Evolutionary conservation across 2,888 invertebrate genomes (phyloP).

Genomic region (Aleiodes leptofemur): DNA sequence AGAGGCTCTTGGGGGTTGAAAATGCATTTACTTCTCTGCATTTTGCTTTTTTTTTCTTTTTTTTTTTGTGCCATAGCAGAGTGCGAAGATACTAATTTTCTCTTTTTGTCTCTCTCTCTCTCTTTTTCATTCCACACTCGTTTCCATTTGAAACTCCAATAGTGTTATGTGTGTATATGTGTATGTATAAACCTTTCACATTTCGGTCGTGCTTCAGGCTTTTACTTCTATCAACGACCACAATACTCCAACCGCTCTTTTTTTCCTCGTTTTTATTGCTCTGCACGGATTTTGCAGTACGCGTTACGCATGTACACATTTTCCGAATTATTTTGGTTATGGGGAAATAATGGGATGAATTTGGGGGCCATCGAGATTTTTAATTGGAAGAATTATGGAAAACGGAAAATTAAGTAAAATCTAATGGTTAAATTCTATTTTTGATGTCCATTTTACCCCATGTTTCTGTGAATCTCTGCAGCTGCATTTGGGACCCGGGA

Average conservation of each 20-base stretch:
- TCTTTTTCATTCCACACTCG: slow-evolving; percentile 30
- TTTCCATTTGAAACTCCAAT: slow-evolving; percentile 32
- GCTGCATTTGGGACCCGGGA: too few relatives aligned
- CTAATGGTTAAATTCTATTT: too few relatives aligned
- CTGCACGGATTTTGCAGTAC: slow-evolving; percentile 13
- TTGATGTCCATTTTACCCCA: too few relatives aligned
- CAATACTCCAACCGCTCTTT: slow-evolving; percentile 42
- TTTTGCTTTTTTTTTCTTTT: slow-evolving; percentile 32
- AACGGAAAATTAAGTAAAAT: too few relatives aligned
- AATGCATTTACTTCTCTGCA: slow-evolving; percentile 50
- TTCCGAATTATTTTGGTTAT: slow-evolving; percentile 15
- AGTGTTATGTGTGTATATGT: slow-evolving; percentile 16
- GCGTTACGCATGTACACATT: slow-evolving; percentile 32
- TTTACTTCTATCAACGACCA: slow-evolving; percentile 35
- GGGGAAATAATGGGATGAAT: slow-evolving; percentile 13
- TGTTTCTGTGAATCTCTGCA: too few relatives aligned
- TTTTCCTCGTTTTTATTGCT: slow-evolving; percentile 43
- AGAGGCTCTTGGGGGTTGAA: slow-evolving; percentile 41
- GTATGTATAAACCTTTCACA: slow-evolving; percentile 23
- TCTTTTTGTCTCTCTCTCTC: slow-evolving; percentile 26
- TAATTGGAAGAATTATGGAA: background rate
- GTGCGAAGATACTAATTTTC: slow-evolving; percentile 48
- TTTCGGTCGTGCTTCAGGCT: slow-evolving; percentile 41
- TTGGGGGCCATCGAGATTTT: slow-evolving; percentile 2
- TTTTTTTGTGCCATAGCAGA: background rate